Conservation (phyloP, 2,797 vertebrate species). For the Poecilia gillii region DNA sequence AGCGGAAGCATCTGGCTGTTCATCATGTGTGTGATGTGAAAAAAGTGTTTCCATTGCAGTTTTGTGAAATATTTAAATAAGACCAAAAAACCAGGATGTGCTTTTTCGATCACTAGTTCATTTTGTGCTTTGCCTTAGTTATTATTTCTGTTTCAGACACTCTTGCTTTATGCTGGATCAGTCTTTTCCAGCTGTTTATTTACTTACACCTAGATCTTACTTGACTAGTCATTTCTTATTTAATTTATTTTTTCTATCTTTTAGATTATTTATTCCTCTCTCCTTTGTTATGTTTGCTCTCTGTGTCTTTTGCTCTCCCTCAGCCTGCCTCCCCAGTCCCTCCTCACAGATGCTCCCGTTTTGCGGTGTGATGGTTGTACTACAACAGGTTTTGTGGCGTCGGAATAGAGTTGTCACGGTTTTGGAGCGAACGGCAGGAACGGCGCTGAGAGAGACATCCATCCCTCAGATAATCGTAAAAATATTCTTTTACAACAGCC, state of each 20-base stretch:
- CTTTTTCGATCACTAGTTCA: not conserved
- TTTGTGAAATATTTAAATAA: no score
- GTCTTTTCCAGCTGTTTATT: not conserved
- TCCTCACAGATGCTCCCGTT: not conserved
- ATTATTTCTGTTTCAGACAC: not conserved
- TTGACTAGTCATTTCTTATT: not conserved
- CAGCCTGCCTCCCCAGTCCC: not conserved
- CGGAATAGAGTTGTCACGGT: no score
- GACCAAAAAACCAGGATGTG: not conserved
- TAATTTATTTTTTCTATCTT: not conserved
- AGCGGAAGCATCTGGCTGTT: no score
- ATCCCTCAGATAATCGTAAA: no score
- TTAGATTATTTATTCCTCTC: not conserved
- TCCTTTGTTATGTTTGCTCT: not conserved
- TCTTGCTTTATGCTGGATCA: not conserved
- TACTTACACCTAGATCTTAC: not conserved
- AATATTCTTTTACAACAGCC: no score
- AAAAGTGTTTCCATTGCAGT: no score
- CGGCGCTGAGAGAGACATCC: no score
- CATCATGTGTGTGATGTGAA: no score
- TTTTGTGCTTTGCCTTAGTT: not conserved
- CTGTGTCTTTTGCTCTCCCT: not conserved
- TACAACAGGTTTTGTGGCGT: no score
- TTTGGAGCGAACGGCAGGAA: no score
- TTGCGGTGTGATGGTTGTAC: no score